phyloP scores from a whole-genome alignment of 2,888 invertebrate genomes.

The Dryobotodes eremita region DNA sequence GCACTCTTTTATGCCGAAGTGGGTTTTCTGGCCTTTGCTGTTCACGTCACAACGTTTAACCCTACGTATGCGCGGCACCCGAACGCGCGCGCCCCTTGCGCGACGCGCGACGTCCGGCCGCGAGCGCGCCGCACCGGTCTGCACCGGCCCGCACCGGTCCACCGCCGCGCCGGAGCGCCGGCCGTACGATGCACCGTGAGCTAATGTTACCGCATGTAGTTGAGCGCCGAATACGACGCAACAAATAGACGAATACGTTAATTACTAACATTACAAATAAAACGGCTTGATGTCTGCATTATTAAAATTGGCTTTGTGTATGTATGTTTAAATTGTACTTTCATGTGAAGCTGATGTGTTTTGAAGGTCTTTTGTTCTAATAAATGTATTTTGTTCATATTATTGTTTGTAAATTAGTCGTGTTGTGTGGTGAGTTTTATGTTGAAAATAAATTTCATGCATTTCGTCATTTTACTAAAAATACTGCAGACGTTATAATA shows the following conservation, averaged over 20 bases:
- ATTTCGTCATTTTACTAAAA: not conserved
- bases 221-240: constrained; percentile 54
- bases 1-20: not conserved
- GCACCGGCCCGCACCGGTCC: not conserved
- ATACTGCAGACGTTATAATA: not conserved
- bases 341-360: not conserved
- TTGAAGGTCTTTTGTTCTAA: not conserved
- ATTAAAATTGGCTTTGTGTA: constrained; percentile 21
- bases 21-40: constrained; percentile 6
- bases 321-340: constrained; percentile 3
- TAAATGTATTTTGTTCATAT: not conserved
- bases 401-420: not conserved
- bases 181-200: constrained; percentile 48
- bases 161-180: constrained; percentile 4
- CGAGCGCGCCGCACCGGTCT: constrained; percentile 8
- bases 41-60: not conserved
- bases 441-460: not conserved
- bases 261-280: constrained; percentile 52
- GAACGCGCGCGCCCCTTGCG: constrained; percentile 4
- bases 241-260: constrained; percentile 45
- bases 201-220: constrained; percentile 69
- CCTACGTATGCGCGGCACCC: constrained; percentile 6
- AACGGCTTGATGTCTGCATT: constrained; percentile 26
- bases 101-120: constrained; percentile 8
- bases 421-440: too few species aligned